Evolutionary conservation across 2,113 vertebrate species (phyloP).

Genomic region (Stegostoma tigrinum): DNA sequence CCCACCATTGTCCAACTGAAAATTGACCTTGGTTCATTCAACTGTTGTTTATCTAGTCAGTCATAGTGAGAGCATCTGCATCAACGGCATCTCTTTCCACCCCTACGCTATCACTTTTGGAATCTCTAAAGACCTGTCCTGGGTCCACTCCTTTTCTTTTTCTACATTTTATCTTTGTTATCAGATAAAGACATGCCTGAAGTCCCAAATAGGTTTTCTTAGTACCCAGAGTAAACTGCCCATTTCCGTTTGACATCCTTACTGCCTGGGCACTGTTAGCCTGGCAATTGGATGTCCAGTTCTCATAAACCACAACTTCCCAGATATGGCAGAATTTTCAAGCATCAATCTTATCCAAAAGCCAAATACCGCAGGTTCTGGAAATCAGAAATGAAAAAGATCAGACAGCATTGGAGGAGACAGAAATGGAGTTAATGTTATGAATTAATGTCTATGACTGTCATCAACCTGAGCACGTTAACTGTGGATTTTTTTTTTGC

Average conservation of each 20-base stretch:
- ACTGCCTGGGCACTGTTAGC: not conserved
- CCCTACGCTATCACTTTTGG: not conserved
- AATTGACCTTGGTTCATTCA: not conserved
- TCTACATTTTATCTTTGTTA: not conserved
- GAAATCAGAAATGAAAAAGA: no score
- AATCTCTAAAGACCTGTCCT: not conserved
- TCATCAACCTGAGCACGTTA: no score
- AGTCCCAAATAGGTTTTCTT: not conserved
- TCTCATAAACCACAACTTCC: not conserved
- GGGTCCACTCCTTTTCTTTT: not conserved
- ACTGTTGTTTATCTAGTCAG: not conserved
- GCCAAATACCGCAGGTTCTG: no score
- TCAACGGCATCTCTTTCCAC: not conserved
- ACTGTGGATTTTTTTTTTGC: no score
- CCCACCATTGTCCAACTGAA: not conserved
- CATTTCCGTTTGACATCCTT: no score
- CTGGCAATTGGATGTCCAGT: not conserved
- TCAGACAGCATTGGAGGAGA: no score
- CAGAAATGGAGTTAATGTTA: no score
- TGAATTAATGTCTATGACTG: no score
- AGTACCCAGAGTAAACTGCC: not conserved
- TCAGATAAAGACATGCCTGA: not conserved
- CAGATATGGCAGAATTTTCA: not conserved
- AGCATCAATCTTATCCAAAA: not conserved
- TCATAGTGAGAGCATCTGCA: not conserved